A percentile compares a stretch with the other conserved stretches of the same genome.
Conservation (phyloP, 2,797 vertebrate genomes). For the Carapus acus region DNA sequence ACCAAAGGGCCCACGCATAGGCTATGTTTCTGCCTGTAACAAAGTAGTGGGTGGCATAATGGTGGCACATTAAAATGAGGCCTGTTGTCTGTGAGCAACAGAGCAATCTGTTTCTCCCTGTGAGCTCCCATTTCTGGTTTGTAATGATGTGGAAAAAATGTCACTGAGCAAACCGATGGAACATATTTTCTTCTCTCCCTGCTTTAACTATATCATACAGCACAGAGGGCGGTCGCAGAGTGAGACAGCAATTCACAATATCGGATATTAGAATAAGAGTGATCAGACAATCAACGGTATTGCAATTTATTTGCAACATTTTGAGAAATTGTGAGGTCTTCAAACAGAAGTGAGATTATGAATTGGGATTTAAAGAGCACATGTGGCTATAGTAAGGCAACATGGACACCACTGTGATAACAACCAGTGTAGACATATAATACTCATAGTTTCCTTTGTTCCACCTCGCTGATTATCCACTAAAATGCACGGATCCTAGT, state of each 20-base stretch:
- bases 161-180: slow-evolving; percentile 62
- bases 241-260: slow-evolving; percentile 19
- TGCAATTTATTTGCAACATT: no score
- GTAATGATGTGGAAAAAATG: slow-evolving; percentile 60
- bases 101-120: slow-evolving; percentile 68
- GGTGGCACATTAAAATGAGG: slow-evolving; percentile 69
- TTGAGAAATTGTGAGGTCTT: no score
- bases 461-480: no score
- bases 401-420: no score
- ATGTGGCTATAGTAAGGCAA: no score
- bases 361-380: no score
- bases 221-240: slow-evolving; percentile 21
- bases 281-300: no score
- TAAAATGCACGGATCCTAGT: no score
- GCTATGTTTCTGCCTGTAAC: slow-evolving; percentile 70
- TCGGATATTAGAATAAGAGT: no score
- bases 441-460: no score
- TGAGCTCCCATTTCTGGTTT: slow-evolving; percentile 58
- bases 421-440: no score
- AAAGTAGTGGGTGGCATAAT: slow-evolving; percentile 58
- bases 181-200: slow-evolving; percentile 47
- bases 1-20: slow-evolving; percentile 29
- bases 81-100: slow-evolving; percentile 61
- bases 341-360: no score
- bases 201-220: slow-evolving; percentile 42